phyloP scores from a whole-genome alignment of 2,113 vertebrate genomes.

The Phrynosoma blainvillii region DNA sequence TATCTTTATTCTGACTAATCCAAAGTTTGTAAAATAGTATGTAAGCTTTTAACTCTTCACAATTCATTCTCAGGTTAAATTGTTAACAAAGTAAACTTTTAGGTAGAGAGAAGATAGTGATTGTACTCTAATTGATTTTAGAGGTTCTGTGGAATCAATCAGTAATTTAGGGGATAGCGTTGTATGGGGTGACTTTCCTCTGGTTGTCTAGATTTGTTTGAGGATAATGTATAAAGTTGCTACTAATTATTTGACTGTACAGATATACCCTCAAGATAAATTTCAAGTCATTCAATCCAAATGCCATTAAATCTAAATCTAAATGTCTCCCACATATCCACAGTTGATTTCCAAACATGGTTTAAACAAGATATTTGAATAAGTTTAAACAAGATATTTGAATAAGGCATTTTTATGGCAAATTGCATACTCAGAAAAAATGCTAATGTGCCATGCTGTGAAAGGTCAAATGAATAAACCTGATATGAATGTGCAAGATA shows the following conservation, averaged over 20 bases:
- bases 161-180: not conserved
- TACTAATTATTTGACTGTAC: constrained; percentile 30
- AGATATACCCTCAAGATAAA: not conserved
- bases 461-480: not conserved
- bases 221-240: constrained; percentile 15
- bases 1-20: no score
- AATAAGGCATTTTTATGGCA: accelerated
- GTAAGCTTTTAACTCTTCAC: no score
- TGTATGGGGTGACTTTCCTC: not conserved
- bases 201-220: not conserved
- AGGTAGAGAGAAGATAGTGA: no score
- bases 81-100: no score
- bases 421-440: constrained; percentile 27
- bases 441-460: not conserved
- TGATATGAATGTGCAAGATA: constrained; percentile 23
- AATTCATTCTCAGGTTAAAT: no score
- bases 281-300: not conserved
- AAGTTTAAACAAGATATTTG: constrained; percentile 11
- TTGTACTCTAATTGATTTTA: no score
- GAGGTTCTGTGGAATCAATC: not conserved
- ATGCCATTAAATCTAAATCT: not conserved
- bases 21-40: no score
- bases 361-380: constrained; percentile 21
- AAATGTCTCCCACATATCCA: not conserved
- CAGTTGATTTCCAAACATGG: constrained; percentile 29